Evolutionary conservation across 2,797 vertebrate species (phyloP), one percentile per base, ranked within the genome.

Genomic region (Phalanger gymnotis): DNA sequence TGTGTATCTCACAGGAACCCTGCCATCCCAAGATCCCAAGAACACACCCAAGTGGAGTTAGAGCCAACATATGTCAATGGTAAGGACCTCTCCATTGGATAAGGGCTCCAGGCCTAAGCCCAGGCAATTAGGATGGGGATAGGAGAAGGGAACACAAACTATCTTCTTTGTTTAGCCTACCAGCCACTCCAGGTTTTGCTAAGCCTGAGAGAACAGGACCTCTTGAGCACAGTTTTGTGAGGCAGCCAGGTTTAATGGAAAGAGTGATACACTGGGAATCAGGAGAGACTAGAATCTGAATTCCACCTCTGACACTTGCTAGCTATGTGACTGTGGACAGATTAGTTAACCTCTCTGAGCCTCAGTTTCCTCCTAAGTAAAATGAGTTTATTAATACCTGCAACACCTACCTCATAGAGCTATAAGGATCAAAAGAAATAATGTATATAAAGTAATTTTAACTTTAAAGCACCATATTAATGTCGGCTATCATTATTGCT

Each of bases 1-100:
- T 96, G 58, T 93, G 9, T 94, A 5, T 96, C 40, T 96, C 40
- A n/a, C 47, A 97, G 97, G 91, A 90, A 0, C 4, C 73, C 92
- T 54, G 91, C 97, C 53, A 73, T 51, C 52, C 47, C 27, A 0
- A 53, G 90, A 3, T 0, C 56, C 53, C 96, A 96, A 87, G 96
- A 97, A 0, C 87, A 93, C 34, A 94, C 96, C 34, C 96, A 98
- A 92, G 0, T 93, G 81, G 97, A 97, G n/a, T 66, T 97, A 31
- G 97, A 98, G 7, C 96, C 97, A 25, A 90, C 96, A 31, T 97
- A 97, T 94, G 27, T 53, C 91, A 98, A 97, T 40, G 97, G 97
- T 98, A 52, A 98, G 95, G 40, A 53, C 58, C 14, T 28, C 16
- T 30, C 5, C 4, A 11, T 16, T 53, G 47, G 54, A 12, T 34